Percentiles rank a stretch among this genome's conserved stretches.
Evolutionary conservation across 2,888 invertebrate species (phyloP).

Genomic region (Eilema depressum): DNA sequence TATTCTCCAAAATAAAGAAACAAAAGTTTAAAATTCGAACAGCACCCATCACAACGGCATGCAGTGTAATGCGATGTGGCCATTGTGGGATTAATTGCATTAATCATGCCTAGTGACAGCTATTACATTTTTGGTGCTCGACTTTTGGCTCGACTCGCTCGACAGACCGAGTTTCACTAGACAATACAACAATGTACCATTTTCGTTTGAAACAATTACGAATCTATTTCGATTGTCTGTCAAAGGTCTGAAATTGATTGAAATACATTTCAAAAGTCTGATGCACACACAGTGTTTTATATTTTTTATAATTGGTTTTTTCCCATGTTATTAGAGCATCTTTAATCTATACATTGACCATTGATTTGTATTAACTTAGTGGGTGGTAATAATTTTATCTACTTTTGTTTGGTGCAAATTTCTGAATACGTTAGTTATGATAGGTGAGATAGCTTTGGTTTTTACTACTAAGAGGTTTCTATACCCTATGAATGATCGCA

Average conservation of each 20-base stretch:
- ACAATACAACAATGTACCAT: conserved; percentile 71
- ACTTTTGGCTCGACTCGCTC: conserved; percentile 75
- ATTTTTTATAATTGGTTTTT: conserved; percentile 7
- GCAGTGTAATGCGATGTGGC: conserved; percentile 75
- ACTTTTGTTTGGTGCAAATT: neutral
- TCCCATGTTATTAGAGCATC: neutral
- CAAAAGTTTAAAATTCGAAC: conserved; percentile 34
- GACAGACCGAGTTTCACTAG: conserved; percentile 72
- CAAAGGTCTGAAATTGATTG: conserved; percentile 53
- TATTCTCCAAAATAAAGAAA: conserved; percentile 31
- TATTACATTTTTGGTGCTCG: conserved; percentile 87
- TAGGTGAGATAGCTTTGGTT: neutral
- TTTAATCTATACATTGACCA: neutral
- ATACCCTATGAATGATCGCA: too few relatives aligned
- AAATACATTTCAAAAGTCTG: conserved; percentile 28
- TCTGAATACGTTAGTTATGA: neutral
- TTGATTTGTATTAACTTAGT: neutral
- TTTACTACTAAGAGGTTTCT: too few relatives aligned
- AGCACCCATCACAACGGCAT: conserved; percentile 47
- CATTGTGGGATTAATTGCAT: conserved; percentile 86
- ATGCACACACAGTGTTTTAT: conserved; percentile 4
- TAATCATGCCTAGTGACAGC: conserved; percentile 85
- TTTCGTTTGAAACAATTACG: conserved; percentile 65
- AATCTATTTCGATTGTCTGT: conserved; percentile 55
- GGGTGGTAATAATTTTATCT: conserved; percentile 1